phyloP scores from a whole-genome alignment of 2,888 invertebrate genomes.

The Altica lythri region DNA sequence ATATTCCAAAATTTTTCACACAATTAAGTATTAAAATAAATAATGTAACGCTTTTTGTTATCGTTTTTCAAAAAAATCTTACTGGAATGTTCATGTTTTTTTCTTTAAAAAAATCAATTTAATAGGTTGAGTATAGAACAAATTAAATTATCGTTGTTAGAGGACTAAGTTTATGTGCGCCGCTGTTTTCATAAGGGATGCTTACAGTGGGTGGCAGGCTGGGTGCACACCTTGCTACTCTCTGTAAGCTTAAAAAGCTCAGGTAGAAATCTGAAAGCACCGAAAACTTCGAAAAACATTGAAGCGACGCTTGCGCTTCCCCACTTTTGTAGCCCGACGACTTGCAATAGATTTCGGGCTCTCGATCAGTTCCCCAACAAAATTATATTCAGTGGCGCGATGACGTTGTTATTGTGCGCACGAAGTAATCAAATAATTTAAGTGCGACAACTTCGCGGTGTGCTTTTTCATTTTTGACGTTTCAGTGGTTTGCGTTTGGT shows the following conservation, averaged over 20 bases:
- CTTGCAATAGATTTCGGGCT: slow-evolving; percentile 38
- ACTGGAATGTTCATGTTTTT: no score
- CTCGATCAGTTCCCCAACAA: slow-evolving; percentile 16
- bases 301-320: slow-evolving; percentile 19
- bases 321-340: slow-evolving; percentile 13
- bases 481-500: slow-evolving; percentile 32
- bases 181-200: slow-evolving; percentile 19
- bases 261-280: slow-evolving; percentile 37
- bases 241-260: slow-evolving; percentile 27
- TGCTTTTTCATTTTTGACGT: slow-evolving; percentile 28
- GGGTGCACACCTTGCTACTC: slow-evolving; percentile 37
- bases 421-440: slow-evolving; percentile 25
- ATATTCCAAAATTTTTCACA: no score
- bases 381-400: slow-evolving; percentile 40
- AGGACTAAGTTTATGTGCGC: slow-evolving; percentile 1
- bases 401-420: slow-evolving; percentile 37
- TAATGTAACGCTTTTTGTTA: no score
- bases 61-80: no score
- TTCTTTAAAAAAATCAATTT: no score
- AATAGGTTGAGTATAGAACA: not conserved
- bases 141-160: not conserved
- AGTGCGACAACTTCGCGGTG: slow-evolving; percentile 30
- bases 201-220: slow-evolving; percentile 49
- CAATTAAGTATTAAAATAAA: no score
- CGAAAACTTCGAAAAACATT: slow-evolving; percentile 24